Evolutionary conservation across 2,888 invertebrate species (phyloP).

Genomic region (Apodemia hepburni): DNA sequence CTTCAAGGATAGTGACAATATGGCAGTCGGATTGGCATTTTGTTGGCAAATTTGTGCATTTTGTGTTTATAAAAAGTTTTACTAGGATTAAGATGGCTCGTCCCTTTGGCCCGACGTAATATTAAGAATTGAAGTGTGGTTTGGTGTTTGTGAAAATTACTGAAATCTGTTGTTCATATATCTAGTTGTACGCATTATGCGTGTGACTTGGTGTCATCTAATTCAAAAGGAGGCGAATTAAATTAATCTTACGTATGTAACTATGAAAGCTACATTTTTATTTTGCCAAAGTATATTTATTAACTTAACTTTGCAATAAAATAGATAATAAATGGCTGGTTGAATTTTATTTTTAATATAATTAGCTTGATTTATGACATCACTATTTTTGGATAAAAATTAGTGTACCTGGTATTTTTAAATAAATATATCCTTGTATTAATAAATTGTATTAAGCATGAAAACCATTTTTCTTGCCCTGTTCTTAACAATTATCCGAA

Average conservation of each 20-base stretch:
- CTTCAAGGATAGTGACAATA: too few species aligned
- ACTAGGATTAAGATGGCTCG: too few species aligned
- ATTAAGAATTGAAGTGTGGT: too few species aligned
- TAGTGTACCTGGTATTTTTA: slow-evolving; percentile 14
- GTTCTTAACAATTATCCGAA: not conserved
- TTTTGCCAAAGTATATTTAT: slow-evolving; percentile 80
- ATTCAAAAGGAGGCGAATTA: not conserved
- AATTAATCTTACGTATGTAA: slow-evolving; percentile 4
- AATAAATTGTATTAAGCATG: slow-evolving; percentile 3
- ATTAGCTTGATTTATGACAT: slow-evolving; percentile 6
- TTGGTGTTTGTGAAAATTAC: too few species aligned
- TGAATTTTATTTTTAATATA: slow-evolving; percentile 26
- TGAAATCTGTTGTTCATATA: not conserved
- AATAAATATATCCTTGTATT: slow-evolving; percentile 8
- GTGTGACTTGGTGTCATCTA: not conserved
- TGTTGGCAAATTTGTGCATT: too few species aligned
- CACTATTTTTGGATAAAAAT: slow-evolving; percentile 12
- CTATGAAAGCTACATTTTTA: slow-evolving; percentile 60
- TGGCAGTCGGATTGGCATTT: too few species aligned
- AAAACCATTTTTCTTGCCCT: not conserved
- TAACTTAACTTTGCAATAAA: slow-evolving; percentile 71
- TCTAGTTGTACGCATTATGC: not conserved
- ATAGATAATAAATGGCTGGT: slow-evolving; percentile 43
- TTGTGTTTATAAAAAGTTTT: too few species aligned
- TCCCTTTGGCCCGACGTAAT: too few species aligned